A percentile compares a stretch with the other conserved stretches of the same genome.
Evolutionary conservation across 2,888 invertebrate genomes (phyloP).

Genomic region (Archaeoteleia sp.): DNA sequence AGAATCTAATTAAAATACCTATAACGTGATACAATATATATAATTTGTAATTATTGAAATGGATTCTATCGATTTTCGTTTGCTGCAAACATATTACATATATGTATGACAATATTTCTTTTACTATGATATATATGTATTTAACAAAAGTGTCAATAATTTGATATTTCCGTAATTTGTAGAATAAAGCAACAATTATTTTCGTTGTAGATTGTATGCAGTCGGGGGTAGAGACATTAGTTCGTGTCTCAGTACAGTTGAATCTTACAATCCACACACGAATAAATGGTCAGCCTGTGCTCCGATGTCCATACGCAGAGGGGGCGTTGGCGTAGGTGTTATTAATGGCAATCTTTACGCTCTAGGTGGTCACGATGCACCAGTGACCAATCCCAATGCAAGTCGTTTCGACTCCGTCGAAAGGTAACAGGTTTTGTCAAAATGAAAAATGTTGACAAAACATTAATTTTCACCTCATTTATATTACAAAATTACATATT

Average conservation of each 20-base stretch:
- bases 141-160: too few species aligned
- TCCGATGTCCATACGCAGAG: slow-evolving; percentile 90
- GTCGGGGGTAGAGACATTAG: slow-evolving; percentile 95
- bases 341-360: slow-evolving; percentile 93
- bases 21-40: too few species aligned
- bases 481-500: too few species aligned
- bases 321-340: slow-evolving; percentile 93
- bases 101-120: too few species aligned
- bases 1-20: too few species aligned
- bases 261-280: slow-evolving; percentile 85
- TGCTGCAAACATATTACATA: too few species aligned
- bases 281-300: slow-evolving; percentile 90
- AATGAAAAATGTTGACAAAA: too few species aligned
- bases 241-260: slow-evolving; percentile 91
- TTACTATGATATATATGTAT: too few species aligned
- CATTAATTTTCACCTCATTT: too few species aligned
- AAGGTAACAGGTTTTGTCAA: slow-evolving; percentile 80
- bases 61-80: too few species aligned
- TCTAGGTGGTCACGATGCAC: slow-evolving; percentile 95
- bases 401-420: slow-evolving; percentile 92
- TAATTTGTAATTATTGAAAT: slow-evolving; percentile 9
- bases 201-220: slow-evolving; percentile 84
- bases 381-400: slow-evolving; percentile 89
- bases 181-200: background rate
- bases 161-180: too few species aligned